These are phyloP conservation scores for Drosophila kanapiae DNA, from an alignment of 1,140 invertebrate genomes.

Conservation along the genomic window DNA sequence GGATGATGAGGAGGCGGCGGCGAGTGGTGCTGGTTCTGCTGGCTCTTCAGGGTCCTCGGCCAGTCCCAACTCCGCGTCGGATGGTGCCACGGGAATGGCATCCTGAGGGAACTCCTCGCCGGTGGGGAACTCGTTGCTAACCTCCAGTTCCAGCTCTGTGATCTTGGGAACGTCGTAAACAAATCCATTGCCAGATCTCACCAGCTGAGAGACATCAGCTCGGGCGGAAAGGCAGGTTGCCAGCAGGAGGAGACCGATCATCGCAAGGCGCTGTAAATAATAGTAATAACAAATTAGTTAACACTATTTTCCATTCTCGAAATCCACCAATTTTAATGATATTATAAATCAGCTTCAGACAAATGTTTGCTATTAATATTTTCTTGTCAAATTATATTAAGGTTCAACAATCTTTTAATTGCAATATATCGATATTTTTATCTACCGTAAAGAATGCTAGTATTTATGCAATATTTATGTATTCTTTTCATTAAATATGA, in stretches of 20 bases:
- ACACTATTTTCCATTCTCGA: background rate
- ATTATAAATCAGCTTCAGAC: background rate
- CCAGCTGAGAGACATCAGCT: conserved; percentile 74
- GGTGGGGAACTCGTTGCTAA: conserved; percentile 72
- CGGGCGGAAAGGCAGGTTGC: conserved; percentile 17
- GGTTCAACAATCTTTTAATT: conserved; percentile 6
- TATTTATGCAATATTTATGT: background rate
- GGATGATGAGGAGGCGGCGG: conserved; percentile 35
- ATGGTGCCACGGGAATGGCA: conserved; percentile 67
- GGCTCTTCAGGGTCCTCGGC: conserved; percentile 40
- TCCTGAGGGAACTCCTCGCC: conserved; percentile 74
- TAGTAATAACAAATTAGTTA: too few relatives aligned
- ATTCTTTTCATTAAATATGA: conserved; percentile 5
- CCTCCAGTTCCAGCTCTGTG: conserved; percentile 65
- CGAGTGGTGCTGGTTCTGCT: conserved; percentile 12
- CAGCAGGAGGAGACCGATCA: conserved; percentile 35
- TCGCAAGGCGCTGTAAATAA: conserved; percentile 33
- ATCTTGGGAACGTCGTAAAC: conserved; percentile 74
- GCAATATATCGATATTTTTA: background rate
- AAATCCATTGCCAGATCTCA: conserved; percentile 76
- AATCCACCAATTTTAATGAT: background rate
- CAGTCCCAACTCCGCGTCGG: conserved; percentile 62
- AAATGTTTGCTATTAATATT: background rate
- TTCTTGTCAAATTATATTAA: background rate
- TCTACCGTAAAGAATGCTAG: background rate